Conservation (phyloP, 2,113 vertebrate species). For the Rhinopithecus roxellana region DNA sequence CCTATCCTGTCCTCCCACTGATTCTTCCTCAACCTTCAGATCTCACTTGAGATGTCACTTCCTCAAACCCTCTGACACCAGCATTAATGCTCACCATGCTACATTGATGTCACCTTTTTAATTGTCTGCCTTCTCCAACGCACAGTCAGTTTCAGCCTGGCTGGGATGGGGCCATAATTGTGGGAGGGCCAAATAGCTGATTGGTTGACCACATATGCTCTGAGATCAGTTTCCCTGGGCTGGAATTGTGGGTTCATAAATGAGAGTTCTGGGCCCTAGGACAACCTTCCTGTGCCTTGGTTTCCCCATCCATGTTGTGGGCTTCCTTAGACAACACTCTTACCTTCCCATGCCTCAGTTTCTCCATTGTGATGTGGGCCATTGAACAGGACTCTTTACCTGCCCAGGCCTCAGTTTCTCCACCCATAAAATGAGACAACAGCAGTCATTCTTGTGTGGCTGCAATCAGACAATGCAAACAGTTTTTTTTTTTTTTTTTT, state of each 20-base stretch:
- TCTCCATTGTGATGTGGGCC: not conserved
- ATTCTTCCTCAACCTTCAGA: not conserved
- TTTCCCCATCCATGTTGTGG: not conserved
- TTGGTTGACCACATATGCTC: not conserved
- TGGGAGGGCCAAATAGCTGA: not conserved
- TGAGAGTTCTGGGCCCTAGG: too few species aligned
- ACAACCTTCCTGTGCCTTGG: not conserved
- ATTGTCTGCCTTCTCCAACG: not conserved
- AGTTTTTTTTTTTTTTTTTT: not conserved
- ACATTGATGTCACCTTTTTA: not conserved
- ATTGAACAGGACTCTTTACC: not conserved
- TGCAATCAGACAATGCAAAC: rapidly evolving
- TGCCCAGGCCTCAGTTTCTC: not conserved
- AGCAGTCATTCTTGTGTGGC: not conserved
- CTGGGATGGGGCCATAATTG: rapidly evolving
- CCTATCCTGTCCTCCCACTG: not conserved
- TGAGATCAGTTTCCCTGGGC: not conserved
- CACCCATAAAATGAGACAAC: not conserved
- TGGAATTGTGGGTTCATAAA: not conserved
- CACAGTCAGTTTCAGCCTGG: not conserved
- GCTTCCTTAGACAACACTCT: not conserved
- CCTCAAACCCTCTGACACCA: not conserved
- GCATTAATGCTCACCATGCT: not conserved
- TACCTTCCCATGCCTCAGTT: not conserved
- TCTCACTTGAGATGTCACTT: not conserved